These are phyloP conservation scores for Caenorhabditis doughertyi DNA, from an alignment of 2,888 invertebrate genomes.

Conservation along the genomic window DNA sequence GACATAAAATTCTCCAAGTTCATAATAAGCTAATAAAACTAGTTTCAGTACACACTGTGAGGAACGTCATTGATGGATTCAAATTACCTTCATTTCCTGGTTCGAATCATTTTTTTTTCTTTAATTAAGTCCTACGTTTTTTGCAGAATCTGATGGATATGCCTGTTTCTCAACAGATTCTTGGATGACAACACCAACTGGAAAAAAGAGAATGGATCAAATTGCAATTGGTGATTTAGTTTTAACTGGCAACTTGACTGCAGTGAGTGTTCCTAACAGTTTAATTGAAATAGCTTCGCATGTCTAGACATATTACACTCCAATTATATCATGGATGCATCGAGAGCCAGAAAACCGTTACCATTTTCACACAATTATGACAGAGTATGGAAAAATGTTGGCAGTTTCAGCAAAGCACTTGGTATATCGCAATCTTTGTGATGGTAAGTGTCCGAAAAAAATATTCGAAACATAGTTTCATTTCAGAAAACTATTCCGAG, in stretches of 20 bases:
- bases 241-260: constrained; percentile 64
- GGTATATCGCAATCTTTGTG: constrained; percentile 63
- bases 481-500: constrained; percentile 66
- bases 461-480: neutral
- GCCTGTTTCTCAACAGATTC: constrained; percentile 73
- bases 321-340: constrained; percentile 67
- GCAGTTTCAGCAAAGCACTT: constrained; percentile 68
- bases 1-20: neutral
- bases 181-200: constrained; percentile 70
- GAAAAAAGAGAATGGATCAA: constrained; percentile 71
- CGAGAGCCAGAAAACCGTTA: constrained; percentile 65
- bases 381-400: constrained; percentile 72
- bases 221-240: constrained; percentile 67
- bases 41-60: constrained; percentile 28
- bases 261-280: constrained; percentile 51
- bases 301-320: constrained; percentile 64
- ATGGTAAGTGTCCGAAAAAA: constrained; percentile 27
- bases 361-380: constrained; percentile 70
- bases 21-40: neutral
- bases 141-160: constrained; percentile 38
- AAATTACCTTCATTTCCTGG: constrained; percentile 39
- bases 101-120: neutral
- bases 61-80: constrained; percentile 23
- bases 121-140: neutral
- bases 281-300: neutral